Evolutionary conservation across 2,888 invertebrate species (phyloP).

Genomic region (Bellardia bayeri): DNA sequence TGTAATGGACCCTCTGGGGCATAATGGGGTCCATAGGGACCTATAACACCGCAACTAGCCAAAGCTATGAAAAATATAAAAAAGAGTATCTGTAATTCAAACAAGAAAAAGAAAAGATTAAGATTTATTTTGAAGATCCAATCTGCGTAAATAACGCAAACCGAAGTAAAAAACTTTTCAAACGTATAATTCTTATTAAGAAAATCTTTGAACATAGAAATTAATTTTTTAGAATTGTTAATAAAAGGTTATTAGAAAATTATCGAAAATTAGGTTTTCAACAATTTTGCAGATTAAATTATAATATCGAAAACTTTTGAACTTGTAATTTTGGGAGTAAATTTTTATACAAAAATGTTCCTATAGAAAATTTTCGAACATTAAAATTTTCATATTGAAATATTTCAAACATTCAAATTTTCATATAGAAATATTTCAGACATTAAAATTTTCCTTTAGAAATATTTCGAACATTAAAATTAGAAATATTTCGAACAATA

Average conservation of each 20-base stretch:
- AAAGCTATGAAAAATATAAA: conserved; percentile 78
- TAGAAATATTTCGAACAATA: background rate
- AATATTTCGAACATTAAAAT: background rate
- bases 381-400: background rate
- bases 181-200: background rate
- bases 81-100: conserved; percentile 77
- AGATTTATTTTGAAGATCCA: no score
- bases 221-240: no score
- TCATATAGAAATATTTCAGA: background rate
- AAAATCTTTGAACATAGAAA: background rate
- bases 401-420: background rate
- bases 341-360: no score
- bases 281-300: no score
- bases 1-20: conserved; percentile 72
- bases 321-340: no score
- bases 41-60: conserved; percentile 79
- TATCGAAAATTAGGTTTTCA: no score
- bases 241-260: no score
- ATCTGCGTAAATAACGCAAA: no score
- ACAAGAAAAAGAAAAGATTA: background rate
- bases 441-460: background rate
- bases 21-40: conserved; percentile 79
- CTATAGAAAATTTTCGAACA: background rate
- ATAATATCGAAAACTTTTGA: no score
- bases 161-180: background rate